A percentile compares a stretch with the other conserved stretches of the same genome.
Conservation (phyloP, 2,113 vertebrate species). For the Peromyscus leucopus region DNA sequence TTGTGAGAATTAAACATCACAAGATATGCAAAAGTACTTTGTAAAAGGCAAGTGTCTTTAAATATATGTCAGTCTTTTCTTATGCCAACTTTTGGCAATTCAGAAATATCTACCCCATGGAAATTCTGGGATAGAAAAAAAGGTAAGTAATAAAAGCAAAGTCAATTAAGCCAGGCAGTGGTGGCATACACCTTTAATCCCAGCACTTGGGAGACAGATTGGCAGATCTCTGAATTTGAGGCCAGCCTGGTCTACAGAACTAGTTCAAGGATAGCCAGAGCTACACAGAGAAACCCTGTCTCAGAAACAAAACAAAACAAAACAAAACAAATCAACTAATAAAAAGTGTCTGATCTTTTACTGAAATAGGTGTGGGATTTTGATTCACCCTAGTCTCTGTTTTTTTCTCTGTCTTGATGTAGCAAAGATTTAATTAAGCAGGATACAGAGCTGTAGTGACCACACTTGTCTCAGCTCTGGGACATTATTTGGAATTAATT, state of each 20-base stretch:
- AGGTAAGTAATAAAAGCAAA: not conserved
- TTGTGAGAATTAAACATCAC: not conserved
- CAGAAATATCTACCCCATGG: not conserved
- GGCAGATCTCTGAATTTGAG: not conserved
- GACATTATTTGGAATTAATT: not conserved
- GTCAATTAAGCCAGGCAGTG: not conserved
- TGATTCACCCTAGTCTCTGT: not conserved
- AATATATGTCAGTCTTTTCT: not conserved
- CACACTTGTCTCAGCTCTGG: not conserved
- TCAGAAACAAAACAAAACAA: not conserved
- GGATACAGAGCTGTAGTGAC: not conserved
- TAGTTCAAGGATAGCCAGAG: not conserved
- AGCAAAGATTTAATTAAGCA: not conserved
- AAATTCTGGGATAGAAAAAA: slow-evolving; percentile 6
- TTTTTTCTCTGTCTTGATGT: not conserved
- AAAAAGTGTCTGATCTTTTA: slow-evolving; percentile 17
- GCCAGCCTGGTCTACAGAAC: not conserved
- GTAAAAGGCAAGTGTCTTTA: not conserved
- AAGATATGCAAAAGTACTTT: not conserved
- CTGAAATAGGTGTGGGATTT: not conserved
- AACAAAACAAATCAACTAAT: not conserved
- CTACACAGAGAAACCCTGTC: not conserved
- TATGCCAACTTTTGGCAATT: not conserved
- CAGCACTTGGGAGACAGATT: not conserved
- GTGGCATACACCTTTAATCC: not conserved